These are phyloP conservation scores for Drosophila mercatorum DNA, from an alignment of 2,888 invertebrate species.

Conservation along the genomic window DNA sequence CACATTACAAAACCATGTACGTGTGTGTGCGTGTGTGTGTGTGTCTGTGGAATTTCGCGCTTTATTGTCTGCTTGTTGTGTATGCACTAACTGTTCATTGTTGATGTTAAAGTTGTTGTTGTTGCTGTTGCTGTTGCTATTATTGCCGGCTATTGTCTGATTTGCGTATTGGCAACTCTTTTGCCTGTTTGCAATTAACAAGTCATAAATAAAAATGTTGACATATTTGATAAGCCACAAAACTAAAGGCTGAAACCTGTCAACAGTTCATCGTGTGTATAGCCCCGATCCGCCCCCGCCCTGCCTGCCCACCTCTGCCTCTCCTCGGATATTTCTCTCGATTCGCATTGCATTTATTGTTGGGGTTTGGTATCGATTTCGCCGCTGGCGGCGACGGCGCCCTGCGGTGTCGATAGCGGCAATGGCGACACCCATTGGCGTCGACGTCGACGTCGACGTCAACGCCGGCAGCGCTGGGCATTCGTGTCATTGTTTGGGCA, in stretches of 20 bases:
- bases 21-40: constrained; percentile 13
- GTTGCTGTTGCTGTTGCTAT: constrained; percentile 27
- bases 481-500: constrained; percentile 44
- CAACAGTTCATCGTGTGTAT: constrained; percentile 23
- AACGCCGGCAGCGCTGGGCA: constrained; percentile 18
- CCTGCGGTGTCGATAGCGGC: constrained; percentile 32
- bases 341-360: constrained; percentile 52
- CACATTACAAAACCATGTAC: constrained; percentile 12
- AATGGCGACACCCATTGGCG: constrained; percentile 42
- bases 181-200: constrained; percentile 78
- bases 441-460: constrained; percentile 20
- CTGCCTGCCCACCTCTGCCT: not conserved
- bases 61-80: constrained; percentile 68
- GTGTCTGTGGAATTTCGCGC: constrained; percentile 66
- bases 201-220: constrained; percentile 78
- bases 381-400: constrained; percentile 33
- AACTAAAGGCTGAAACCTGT: constrained; percentile 44
- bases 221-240: constrained; percentile 68
- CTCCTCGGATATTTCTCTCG: not conserved
- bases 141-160: constrained; percentile 51
- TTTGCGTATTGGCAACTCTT: constrained; percentile 70
- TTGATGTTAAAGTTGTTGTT: constrained; percentile 37
- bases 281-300: not conserved
- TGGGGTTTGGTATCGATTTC: constrained; percentile 51
- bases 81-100: constrained; percentile 39